These are phyloP conservation scores for Myrmophylax atrothorax DNA, from an alignment of 2,113 vertebrate genomes.

Conservation along the genomic window DNA sequence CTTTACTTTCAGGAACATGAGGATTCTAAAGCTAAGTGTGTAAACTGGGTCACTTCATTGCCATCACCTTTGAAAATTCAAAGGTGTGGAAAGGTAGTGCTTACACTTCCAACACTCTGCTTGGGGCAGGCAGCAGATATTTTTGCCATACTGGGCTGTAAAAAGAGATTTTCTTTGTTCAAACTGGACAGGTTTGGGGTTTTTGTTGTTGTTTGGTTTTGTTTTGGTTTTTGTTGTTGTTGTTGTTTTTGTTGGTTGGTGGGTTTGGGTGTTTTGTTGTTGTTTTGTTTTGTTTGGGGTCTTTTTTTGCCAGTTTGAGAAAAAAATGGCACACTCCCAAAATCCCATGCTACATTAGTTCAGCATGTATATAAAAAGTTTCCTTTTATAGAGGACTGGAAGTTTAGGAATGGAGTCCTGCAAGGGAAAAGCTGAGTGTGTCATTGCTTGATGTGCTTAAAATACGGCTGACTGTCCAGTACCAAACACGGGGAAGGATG, in stretches of 20 bases:
- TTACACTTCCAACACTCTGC: neutral
- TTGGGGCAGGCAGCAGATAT: neutral
- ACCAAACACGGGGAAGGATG: neutral
- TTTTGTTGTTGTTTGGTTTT: neutral
- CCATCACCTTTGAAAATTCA: neutral
- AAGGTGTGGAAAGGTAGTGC: neutral
- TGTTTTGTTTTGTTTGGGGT: neutral
- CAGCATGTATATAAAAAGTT: neutral
- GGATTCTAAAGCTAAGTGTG: neutral
- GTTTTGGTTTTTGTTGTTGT: neutral
- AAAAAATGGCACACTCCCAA: neutral
- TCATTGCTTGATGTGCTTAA: neutral
- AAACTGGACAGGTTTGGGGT: neutral
- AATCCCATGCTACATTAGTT: neutral
- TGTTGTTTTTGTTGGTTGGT: too few relatives aligned
- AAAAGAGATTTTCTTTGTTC: neutral
- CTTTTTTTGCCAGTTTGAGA: neutral
- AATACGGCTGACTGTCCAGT: neutral
- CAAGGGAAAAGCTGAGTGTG: neutral
- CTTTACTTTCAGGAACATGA: neutral
- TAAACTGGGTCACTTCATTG: neutral
- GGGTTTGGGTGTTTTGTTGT: neutral
- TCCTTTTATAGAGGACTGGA: neutral
- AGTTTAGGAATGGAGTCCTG: neutral
- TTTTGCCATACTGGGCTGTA: fast-evolving